Percentiles rank a stretch among this genome's conserved stretches.
phyloP scores from a whole-genome alignment of 2,888 invertebrate genomes.

The Nematopogon swammerdamellus region DNA sequence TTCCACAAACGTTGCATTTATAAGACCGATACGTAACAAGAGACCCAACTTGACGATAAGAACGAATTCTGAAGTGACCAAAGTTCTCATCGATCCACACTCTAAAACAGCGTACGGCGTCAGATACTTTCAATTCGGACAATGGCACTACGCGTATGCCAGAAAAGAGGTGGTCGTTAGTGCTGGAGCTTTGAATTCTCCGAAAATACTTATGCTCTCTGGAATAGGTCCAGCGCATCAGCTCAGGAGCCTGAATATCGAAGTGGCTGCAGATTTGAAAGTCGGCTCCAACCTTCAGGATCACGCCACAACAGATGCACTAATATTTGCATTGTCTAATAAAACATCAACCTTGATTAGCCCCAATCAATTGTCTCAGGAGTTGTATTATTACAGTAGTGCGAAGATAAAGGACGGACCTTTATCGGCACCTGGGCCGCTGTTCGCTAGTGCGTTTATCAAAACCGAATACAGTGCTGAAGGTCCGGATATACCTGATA shows the following conservation, averaged over 20 bases:
- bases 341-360: conserved; percentile 46
- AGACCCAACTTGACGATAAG: conserved; percentile 49
- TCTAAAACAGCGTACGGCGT: conserved; percentile 50
- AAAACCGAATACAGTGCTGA: conserved; percentile 50
- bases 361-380: conserved; percentile 30
- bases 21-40: conserved; percentile 59
- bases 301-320: conserved; percentile 57
- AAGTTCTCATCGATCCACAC: conserved; percentile 55
- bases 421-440: conserved; percentile 48
- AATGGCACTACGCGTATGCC: conserved; percentile 25
- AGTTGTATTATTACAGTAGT: conserved; percentile 38
- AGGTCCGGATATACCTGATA: conserved; percentile 53
- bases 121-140: conserved; percentile 28
- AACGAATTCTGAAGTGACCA: conserved; percentile 50
- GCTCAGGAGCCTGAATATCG: conserved; percentile 38
- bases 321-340: conserved; percentile 40
- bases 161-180: conserved; percentile 60
- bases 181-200: conserved; percentile 57
- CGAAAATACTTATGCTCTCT: conserved; percentile 60
- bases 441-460: conserved; percentile 59
- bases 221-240: conserved; percentile 60
- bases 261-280: conserved; percentile 57
- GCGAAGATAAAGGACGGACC: conserved; percentile 44
- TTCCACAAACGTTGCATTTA: conserved; percentile 63
- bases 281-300: conserved; percentile 75